phyloP scores from a whole-genome alignment of 2,888 invertebrate genomes.

The Cephus rjabovi region DNA sequence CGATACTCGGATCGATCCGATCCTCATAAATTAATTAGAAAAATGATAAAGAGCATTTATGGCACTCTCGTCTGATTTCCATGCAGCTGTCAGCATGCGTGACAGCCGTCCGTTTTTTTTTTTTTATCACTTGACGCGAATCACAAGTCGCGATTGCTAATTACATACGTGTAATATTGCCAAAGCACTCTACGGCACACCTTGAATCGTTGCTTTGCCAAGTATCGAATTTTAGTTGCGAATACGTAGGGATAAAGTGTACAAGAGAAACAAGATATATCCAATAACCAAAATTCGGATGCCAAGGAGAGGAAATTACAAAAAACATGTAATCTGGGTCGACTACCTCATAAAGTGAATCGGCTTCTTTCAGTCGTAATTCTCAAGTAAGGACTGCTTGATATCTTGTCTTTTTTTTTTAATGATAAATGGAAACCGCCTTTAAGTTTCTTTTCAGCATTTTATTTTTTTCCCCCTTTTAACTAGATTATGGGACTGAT shows the following conservation, averaged over 20 bases:
- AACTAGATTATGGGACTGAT: neutral
- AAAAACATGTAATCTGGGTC: neutral
- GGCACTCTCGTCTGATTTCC: conserved; percentile 48
- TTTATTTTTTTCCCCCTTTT: neutral
- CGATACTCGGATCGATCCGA: neutral
- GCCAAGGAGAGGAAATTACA: neutral
- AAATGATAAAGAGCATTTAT: neutral
- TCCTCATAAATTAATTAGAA: conserved; percentile 3
- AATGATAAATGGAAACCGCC: neutral
- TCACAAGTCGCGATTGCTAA: conserved; percentile 2
- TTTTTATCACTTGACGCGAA: neutral
- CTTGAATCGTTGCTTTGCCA: conserved; percentile 15
- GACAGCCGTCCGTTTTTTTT: conserved; percentile 44
- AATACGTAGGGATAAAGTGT: neutral
- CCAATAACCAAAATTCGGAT: neutral
- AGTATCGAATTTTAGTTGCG: neutral
- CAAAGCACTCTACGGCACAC: conserved; percentile 14
- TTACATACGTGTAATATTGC: neutral
- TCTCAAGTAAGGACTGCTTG: neutral
- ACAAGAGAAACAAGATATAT: neutral
- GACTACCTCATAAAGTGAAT: neutral
- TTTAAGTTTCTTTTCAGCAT: neutral
- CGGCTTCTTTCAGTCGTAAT: neutral
- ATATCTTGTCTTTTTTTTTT: neutral
- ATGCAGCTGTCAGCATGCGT: conserved; percentile 60